Evolutionary conservation across 2,113 vertebrate species (phyloP).

Genomic region (Nestor notabilis): DNA sequence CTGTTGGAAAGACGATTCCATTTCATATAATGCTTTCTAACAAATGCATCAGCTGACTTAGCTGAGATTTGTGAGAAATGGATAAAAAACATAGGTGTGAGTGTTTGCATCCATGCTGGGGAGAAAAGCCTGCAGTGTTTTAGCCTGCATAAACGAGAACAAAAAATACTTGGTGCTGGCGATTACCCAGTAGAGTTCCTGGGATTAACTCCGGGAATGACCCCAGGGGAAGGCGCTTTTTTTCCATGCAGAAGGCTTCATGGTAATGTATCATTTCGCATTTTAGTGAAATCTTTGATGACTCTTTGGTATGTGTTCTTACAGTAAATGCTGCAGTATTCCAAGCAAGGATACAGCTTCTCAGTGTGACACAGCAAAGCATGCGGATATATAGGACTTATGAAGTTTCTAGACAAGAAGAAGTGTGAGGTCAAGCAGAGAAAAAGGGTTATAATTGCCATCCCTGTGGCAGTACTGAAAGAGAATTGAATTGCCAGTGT

Average conservation of each 20-base stretch:
- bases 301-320: background rate
- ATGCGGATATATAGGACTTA: background rate
- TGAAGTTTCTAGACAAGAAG: background rate
- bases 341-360: background rate
- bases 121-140: background rate
- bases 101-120: background rate
- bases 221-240: background rate
- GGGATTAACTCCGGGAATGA: background rate
- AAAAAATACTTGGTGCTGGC: background rate
- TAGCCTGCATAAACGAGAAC: background rate
- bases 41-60: fast-evolving
- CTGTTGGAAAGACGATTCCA: fast-evolving
- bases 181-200: background rate
- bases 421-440: background rate
- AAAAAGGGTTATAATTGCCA: background rate
- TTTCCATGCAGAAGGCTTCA: background rate
- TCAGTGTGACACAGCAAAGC: fast-evolving
- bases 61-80: background rate
- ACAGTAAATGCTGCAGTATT: background rate
- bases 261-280: background rate
- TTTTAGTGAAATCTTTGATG: background rate
- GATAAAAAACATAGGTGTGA: background rate
- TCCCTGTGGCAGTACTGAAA: background rate
- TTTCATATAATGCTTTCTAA: background rate
- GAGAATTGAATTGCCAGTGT: background rate